Base-by-base conservation (phyloP, 2,113 vertebrate species). In the Chamaetylas fuelleborni region DNA sequence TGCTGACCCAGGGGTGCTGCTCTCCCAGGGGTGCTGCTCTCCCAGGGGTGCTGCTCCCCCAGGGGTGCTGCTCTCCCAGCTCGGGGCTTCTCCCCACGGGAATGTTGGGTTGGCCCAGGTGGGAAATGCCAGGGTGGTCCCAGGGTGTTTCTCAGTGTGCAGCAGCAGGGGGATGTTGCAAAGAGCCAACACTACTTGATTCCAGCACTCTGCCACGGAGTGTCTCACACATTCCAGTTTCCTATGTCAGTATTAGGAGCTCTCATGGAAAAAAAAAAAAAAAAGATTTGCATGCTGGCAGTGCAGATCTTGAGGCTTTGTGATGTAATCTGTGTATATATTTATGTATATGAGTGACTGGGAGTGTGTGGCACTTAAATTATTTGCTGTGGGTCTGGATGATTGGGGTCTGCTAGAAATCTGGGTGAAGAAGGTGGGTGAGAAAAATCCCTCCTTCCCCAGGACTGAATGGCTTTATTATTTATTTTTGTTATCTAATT, bases 191-290 rank as follows among this genome's bases (percentile, higher is more conserved):
- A 86, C 84, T 96, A 89, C 90, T 96, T 86, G 81, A 84, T 97
- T 97, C 94, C 97, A 95, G 93, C 92, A 28, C 81, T 86, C 58
- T 54, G 88, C 91, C 81, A 9, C 9, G 85, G 96, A 96, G 86
- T 96, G 96, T 96, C 97, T 95, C n/a, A 16, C 88, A 98, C 98
- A 98, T 98, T 98, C 98, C 98, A 93, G 76, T 85, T 95, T 95
- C 95, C 88, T 95, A 11, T 65, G 81, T 91, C 97, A 98, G 97
- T 97, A 97, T 98, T 98, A 97, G 97, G 96, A 97, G 79, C 89
- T 96, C 94, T 96, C 72, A 48, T 90, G 96, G 73, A 78, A 19
- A 36, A 29, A 22, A 16, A 50, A 28, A 36, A 24, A 34, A 16
- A 51, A 43, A 82, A 86, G 97, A 48, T 96, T 97, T 97, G 98